Evolutionary conservation across 2,888 invertebrate species (phyloP).

Genomic region (Osmoderma eremita): DNA sequence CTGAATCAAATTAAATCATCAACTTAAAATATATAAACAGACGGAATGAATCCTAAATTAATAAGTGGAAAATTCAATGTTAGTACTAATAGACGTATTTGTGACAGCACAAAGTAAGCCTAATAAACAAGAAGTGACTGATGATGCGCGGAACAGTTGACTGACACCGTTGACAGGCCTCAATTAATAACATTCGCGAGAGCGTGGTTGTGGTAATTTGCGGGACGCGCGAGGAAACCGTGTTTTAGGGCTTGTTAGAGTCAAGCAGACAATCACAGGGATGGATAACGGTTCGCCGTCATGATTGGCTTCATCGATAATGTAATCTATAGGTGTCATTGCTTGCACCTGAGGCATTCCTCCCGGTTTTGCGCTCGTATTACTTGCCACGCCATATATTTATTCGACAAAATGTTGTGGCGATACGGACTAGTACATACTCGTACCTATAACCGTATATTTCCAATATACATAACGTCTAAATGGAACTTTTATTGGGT

Average conservation of each 20-base stretch:
- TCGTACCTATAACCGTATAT: slow-evolving; percentile 52
- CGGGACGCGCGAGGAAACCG: slow-evolving; percentile 28
- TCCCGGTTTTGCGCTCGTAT: slow-evolving; percentile 46
- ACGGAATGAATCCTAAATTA: background rate
- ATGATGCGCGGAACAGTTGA: slow-evolving; percentile 52
- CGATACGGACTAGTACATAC: too few species aligned
- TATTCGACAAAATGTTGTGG: slow-evolving; percentile 47
- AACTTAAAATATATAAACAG: too few species aligned
- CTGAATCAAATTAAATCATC: too few species aligned
- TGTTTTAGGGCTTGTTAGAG: slow-evolving; percentile 39
- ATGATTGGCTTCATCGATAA: slow-evolving; percentile 55
- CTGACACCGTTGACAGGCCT: slow-evolving; percentile 54
- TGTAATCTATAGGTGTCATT: slow-evolving; percentile 55
- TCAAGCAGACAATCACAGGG: slow-evolving; percentile 37
- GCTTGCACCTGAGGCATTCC: slow-evolving; percentile 49
- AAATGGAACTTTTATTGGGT: slow-evolving; percentile 51
- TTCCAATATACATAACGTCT: slow-evolving; percentile 52
- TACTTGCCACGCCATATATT: slow-evolving; percentile 53
- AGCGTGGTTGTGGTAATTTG: slow-evolving; percentile 50
- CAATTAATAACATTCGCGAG: slow-evolving; percentile 55
- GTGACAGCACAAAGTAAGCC: slow-evolving; percentile 36
- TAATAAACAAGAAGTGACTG: slow-evolving; percentile 49
- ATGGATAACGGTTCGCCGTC: slow-evolving; percentile 44
- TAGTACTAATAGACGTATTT: slow-evolving; percentile 18
- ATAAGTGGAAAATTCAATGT: background rate